A percentile compares a stretch with the other conserved stretches of the same genome.
Conservation (phyloP, 2,888 invertebrate genomes). For the Ceriagrion tenellum region DNA sequence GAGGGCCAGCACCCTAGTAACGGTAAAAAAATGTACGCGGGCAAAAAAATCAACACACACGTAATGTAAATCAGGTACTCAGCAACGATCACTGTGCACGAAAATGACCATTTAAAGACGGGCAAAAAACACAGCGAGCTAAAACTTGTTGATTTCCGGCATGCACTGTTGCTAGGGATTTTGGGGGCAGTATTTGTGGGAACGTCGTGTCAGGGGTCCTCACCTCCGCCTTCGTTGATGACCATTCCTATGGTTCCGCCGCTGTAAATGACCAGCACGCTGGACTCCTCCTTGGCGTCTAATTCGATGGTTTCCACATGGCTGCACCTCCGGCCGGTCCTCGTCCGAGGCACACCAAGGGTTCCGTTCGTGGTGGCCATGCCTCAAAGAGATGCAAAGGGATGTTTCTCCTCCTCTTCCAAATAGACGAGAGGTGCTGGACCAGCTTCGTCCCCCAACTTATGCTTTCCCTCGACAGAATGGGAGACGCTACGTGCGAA, state of each 20-base stretch:
- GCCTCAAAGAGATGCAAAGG: background rate
- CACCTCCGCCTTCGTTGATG: slow-evolving; percentile 88
- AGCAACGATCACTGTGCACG: too few species aligned
- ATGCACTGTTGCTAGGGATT: too few species aligned
- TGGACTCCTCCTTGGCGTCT: slow-evolving; percentile 70
- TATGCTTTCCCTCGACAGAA: background rate
- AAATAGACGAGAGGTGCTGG: background rate
- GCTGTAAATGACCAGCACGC: slow-evolving; percentile 93
- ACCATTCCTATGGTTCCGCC: slow-evolving; percentile 99
- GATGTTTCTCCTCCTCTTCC: background rate
- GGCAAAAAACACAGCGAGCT: too few species aligned
- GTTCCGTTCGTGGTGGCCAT: background rate
- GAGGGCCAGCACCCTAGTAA: too few species aligned
- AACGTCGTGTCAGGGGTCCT: slow-evolving; percentile 73
- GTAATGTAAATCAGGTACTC: too few species aligned
- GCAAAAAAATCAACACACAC: too few species aligned
- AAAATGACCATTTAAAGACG: too few species aligned
- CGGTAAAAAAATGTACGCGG: too few species aligned
- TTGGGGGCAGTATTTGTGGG: too few species aligned
- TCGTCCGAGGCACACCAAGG: background rate
- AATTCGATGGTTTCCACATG: slow-evolving; percentile 10
- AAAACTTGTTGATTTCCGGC: too few species aligned
- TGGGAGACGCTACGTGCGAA: background rate
- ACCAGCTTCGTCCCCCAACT: background rate
- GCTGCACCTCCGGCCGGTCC: slow-evolving; percentile 4